phyloP scores from a whole-genome alignment of 2,888 invertebrate species.

The Agrenia bidenticulata region DNA sequence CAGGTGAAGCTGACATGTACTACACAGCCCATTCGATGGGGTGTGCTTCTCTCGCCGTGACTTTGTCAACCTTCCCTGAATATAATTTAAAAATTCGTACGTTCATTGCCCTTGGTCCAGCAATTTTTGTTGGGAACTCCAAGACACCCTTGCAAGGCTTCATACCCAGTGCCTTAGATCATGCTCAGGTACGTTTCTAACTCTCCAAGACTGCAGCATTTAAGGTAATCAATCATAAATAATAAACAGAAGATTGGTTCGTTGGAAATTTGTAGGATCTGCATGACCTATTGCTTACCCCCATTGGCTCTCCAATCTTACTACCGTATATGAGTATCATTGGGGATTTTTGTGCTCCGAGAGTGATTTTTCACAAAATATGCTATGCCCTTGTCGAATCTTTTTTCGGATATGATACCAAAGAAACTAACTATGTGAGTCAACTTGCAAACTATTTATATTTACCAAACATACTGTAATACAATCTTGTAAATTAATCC shows the following conservation, averaged over 20 bases:
- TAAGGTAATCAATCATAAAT: too few relatives aligned
- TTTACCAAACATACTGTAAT: neutral
- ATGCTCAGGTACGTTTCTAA: neutral
- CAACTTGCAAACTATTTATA: constrained; percentile 1
- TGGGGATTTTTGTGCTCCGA: neutral
- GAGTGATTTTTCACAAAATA: neutral
- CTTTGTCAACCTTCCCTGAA: constrained; percentile 3
- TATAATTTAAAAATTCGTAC: constrained; percentile 15
- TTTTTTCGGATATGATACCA: constrained; percentile 10
- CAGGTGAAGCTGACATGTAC: neutral
- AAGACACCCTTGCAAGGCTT: neutral
- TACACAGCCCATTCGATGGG: constrained; percentile 9
- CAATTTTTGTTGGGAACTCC: constrained; percentile 10
- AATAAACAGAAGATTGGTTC: too few relatives aligned
- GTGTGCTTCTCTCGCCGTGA: neutral
- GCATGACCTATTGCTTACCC: too few relatives aligned
- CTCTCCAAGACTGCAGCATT: too few relatives aligned
- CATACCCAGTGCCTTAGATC: neutral
- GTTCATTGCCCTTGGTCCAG: constrained; percentile 13
- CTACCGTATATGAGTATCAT: neutral
- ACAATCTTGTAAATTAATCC: too few relatives aligned
- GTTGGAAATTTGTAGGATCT: too few relatives aligned
- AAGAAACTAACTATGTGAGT: constrained; percentile 11
- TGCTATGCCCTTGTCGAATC: constrained; percentile 2
- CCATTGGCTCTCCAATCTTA: neutral